These are phyloP conservation scores for Ceratina australensis DNA, from an alignment of 1,140 invertebrate species.

Conservation along the genomic window DNA sequence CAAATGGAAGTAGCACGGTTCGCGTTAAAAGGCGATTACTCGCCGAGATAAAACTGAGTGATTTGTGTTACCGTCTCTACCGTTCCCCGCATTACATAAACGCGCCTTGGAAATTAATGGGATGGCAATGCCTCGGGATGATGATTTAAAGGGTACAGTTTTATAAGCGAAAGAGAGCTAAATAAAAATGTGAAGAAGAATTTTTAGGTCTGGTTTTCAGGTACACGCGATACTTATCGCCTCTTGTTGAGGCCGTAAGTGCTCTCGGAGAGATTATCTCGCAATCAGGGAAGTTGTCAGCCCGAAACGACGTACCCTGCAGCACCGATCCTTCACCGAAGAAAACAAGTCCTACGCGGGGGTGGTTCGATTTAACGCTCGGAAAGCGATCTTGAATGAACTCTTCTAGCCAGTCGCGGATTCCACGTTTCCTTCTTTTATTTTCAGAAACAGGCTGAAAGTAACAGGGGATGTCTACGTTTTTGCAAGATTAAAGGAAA, in stretches of 20 bases:
- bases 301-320: not conserved
- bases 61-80: constrained; percentile 1
- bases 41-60: constrained; percentile 5
- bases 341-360: constrained; percentile 23
- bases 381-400: constrained; percentile 8
- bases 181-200: too few species aligned
- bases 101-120: constrained; percentile 7
- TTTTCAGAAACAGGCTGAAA: too few species aligned
- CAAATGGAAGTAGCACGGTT: not conserved
- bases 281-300: constrained; percentile 16
- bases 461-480: too few species aligned
- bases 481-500: too few species aligned
- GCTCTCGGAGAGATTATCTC: constrained; percentile 36
- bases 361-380: constrained; percentile 12
- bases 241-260: constrained; percentile 21
- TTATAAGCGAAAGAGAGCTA: too few species aligned
- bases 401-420: too few species aligned
- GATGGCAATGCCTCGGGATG: not conserved
- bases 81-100: not conserved
- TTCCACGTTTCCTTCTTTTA: too few species aligned
- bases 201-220: too few species aligned
- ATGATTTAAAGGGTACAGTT: not conserved
- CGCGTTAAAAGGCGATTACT: constrained; percentile 26
- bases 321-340: not conserved
- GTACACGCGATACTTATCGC: constrained; percentile 33